phyloP scores from a whole-genome alignment of 1,140 invertebrate genomes.

The Asbolus verrucosus region DNA sequence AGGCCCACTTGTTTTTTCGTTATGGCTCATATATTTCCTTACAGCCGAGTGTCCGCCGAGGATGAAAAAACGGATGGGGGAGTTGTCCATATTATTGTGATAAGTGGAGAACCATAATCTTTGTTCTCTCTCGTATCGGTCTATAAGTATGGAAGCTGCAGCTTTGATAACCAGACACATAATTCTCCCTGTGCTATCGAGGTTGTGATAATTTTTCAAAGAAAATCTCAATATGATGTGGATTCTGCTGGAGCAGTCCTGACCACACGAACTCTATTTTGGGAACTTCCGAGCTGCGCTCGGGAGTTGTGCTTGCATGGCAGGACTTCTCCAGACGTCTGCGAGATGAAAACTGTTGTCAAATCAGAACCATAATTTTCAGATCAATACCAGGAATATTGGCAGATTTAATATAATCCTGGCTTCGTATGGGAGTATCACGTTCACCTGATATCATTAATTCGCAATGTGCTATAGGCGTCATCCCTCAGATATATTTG shows the following conservation, averaged over 20 bases:
- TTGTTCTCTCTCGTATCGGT: constrained; percentile 35
- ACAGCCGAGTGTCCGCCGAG: constrained; percentile 37
- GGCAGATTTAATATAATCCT: constrained; percentile 43
- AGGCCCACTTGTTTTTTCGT: constrained; percentile 48
- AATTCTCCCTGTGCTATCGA: constrained; percentile 5
- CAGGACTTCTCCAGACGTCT: background rate
- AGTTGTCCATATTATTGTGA: constrained; percentile 45
- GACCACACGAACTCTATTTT: no score
- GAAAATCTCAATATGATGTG: no score
- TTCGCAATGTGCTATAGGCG: constrained; percentile 42
- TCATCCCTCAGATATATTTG: constrained; percentile 42
- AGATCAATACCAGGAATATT: constrained; percentile 25
- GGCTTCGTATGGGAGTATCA: constrained; percentile 27
- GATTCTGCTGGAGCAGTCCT: no score
- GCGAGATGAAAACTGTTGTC: constrained; percentile 2
- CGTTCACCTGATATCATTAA: constrained; percentile 45
- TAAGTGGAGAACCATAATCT: constrained; percentile 47
- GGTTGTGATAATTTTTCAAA: constrained; percentile 27
- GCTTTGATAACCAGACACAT: constrained; percentile 34
- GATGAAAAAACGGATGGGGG: constrained; percentile 42
- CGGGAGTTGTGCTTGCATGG: no score
- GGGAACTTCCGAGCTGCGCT: no score
- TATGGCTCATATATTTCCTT: constrained; percentile 48
- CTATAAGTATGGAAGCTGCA: constrained; percentile 16
- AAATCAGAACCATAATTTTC: constrained; percentile 34